A percentile compares a stretch with the other conserved stretches of the same genome.
Evolutionary conservation across 2,113 vertebrate species (phyloP).

Genomic region (Cnemophilus loriae): DNA sequence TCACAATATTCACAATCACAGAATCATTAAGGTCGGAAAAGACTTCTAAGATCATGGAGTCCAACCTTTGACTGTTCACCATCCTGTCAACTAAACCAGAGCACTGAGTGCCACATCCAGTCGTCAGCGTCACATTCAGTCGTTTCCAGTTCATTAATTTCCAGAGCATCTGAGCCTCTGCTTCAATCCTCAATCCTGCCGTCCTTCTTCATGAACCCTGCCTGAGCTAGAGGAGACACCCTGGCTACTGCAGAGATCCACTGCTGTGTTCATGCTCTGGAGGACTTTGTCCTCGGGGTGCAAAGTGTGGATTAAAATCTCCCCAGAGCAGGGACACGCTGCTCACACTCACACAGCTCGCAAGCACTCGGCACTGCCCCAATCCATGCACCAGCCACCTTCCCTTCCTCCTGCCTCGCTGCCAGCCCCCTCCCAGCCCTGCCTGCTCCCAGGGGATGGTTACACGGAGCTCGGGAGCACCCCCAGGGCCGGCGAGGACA

Average conservation of each 20-base stretch:
- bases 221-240: background rate
- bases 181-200: background rate
- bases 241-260: background rate
- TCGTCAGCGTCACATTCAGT: background rate
- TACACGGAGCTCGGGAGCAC: background rate
- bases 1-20: background rate
- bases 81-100: background rate
- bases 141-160: background rate
- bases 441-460: background rate
- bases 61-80: background rate
- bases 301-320: conserved; percentile 66
- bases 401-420: background rate
- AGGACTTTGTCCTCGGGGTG: conserved; percentile 60
- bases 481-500: background rate
- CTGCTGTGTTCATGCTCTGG: conserved; percentile 56
- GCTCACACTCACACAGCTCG: conserved; percentile 27
- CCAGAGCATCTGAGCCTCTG: background rate
- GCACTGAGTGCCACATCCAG: background rate
- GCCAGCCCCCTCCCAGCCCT: background rate
- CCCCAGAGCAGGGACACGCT: conserved; percentile 63
- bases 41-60: background rate
- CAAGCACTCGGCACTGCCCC: background rate
- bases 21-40: background rate
- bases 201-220: background rate
- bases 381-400: background rate